These are phyloP conservation scores for Nycteola revayana DNA, from an alignment of 2,888 invertebrate genomes.

Conservation along the genomic window DNA sequence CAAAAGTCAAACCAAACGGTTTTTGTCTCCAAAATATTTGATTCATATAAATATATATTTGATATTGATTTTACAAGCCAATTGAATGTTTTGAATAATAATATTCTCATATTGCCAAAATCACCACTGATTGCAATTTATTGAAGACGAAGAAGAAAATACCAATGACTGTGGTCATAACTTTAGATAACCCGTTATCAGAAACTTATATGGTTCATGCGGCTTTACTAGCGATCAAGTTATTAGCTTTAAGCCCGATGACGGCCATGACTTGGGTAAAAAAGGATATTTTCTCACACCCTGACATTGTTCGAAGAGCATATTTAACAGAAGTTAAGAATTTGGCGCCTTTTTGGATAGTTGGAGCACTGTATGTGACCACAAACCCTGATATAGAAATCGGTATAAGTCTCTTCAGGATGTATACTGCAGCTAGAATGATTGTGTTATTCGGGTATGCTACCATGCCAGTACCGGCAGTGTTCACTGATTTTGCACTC, in stretches of 20 bases:
- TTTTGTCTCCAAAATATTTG: no score
- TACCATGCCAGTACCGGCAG: conserved; percentile 35
- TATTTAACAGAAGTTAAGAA: conserved; percentile 57
- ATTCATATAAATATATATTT: no score
- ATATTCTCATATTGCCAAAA: no score
- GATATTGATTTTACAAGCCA: no score
- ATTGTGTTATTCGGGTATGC: conserved; percentile 46
- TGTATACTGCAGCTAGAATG: conserved; percentile 40
- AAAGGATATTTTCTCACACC: conserved; percentile 44
- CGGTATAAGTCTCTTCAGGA: conserved; percentile 42
- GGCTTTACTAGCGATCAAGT: conserved; percentile 48
- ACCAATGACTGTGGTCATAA: conserved; percentile 38
- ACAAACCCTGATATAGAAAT: conserved; percentile 34
- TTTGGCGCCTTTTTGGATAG: conserved; percentile 56
- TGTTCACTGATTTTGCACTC: conserved; percentile 47
- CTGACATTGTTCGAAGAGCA: conserved; percentile 44
- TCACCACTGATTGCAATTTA: no score
- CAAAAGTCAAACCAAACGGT: no score
- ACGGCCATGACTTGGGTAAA: conserved; percentile 52
- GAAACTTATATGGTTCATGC: conserved; percentile 55
- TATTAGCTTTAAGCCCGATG: conserved; percentile 48
- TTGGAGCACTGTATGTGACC: conserved; percentile 51
- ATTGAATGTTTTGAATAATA: no score
- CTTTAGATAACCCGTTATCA: conserved; percentile 41
- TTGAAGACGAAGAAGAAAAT: no score